Base-by-base conservation (phyloP, 2,797 vertebrate genomes). In the Catostomus latipinnis region DNA sequence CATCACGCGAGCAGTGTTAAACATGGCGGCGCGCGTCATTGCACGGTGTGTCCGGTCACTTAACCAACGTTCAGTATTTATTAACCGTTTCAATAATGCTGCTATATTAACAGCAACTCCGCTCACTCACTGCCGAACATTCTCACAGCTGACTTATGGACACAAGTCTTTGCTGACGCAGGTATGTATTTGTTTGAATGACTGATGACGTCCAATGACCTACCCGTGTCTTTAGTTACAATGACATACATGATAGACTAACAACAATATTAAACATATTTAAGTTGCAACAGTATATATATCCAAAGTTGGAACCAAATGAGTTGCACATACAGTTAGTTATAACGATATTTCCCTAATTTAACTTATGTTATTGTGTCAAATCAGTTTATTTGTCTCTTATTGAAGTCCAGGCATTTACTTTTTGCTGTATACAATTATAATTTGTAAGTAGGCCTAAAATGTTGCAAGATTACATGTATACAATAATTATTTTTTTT, bases 11-110 rank as follows among this genome's bases (percentile, higher is more conserved):
- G 43, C 8, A 22, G 52, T 81, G 75, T 83, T 71, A 52, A 85
- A 82, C 72, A 95, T 95, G 94, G 94, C 94, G 84, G 91, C 90
- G 86, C 93, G 93, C 92, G 92, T 93, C 92, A 90, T 95, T 81
- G 91, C 81, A 7, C 81, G 80, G 69, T 90, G 90, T 86, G 92
- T 90, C 89, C 92, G 93, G 80, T 75, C 84, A 6, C 83, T 91
- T 3, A 82, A 60, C 50, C 77, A 85, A 34, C 34, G 34, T 34
- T 34, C 34, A 57, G 72, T 81, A 49, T 69, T 5, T 34, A 12
- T 76, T 6, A 52, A 18, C 2, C 67, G 62, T 8, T n/a, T 71
- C 8, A 18, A 53, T 8, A 67, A 48, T 8, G 66, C 72, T 5
- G 69, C 45, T 0, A 53, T 34, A 14, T 13, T 65, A 68, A 67